phyloP scores from a whole-genome alignment of 2,888 invertebrate species.

The Flexamia atlantica region DNA sequence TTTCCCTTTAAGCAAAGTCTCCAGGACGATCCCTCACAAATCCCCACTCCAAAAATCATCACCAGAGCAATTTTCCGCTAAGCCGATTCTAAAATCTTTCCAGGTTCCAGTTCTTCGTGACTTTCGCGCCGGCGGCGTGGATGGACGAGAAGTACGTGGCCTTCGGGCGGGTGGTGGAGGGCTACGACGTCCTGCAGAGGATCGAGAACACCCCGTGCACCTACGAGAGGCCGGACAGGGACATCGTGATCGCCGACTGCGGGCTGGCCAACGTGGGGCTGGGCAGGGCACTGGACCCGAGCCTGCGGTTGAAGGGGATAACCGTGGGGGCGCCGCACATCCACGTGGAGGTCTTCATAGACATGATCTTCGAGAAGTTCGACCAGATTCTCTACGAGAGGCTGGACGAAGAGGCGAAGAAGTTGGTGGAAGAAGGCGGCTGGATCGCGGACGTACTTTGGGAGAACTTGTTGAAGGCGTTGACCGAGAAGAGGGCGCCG shows the following conservation, averaged over 20 bases:
- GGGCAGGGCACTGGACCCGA: not conserved
- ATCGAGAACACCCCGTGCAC: slow-evolving; percentile 81
- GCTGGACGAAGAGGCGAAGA: slow-evolving; percentile 59
- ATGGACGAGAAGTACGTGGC: slow-evolving; percentile 86
- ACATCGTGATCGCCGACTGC: slow-evolving; percentile 59
- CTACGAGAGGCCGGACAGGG: slow-evolving; percentile 79
- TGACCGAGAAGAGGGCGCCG: not conserved
- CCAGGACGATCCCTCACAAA: too few species aligned
- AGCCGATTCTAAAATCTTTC: too few species aligned
- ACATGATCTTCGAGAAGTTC: slow-evolving; percentile 10
- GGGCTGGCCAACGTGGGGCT: slow-evolving; percentile 57
- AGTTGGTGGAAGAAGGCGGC: not conserved
- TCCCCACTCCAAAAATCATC: too few species aligned
- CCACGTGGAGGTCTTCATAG: slow-evolving; percentile 27
- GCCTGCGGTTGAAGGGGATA: slow-evolving; percentile 30
- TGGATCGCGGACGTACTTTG: slow-evolving; percentile 55
- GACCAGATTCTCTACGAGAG: slow-evolving; percentile 35
- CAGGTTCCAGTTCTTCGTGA: slow-evolving; percentile 82
- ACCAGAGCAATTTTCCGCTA: too few species aligned
- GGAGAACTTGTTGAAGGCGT: not conserved
- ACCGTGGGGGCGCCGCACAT: not conserved
- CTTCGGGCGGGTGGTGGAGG: slow-evolving; percentile 77
- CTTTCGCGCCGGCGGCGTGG: slow-evolving; percentile 82
- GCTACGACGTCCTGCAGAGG: slow-evolving; percentile 75
- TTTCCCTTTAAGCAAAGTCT: too few species aligned